Conservation (phyloP, 2,888 invertebrate species). For the Ophion ventricosus region DNA sequence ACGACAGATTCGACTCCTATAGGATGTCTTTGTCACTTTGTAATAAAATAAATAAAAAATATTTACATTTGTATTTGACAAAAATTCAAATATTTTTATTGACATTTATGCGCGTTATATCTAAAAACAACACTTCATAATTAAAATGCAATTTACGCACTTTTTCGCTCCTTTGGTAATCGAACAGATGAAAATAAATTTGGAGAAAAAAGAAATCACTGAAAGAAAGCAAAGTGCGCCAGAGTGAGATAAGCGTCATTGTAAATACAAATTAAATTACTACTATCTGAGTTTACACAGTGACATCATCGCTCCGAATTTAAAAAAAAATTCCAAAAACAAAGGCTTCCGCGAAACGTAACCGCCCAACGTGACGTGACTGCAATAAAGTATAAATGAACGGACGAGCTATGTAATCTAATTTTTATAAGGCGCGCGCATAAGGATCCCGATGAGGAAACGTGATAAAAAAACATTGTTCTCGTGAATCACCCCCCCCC, state of each 20-base stretch:
- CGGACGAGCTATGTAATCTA: neutral
- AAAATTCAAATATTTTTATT: neutral
- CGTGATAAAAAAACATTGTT: neutral
- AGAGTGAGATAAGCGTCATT: neutral
- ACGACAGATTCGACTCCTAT: no score
- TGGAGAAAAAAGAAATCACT: neutral
- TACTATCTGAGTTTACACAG: neutral
- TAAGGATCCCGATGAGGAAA: neutral
- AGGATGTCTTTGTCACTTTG: no score
- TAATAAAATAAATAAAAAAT: no score
- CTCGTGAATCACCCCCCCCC: constrained; percentile 14
- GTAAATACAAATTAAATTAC: neutral
- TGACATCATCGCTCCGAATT: neutral
- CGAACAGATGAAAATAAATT: neutral
- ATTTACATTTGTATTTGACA: no score
- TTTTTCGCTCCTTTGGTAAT: neutral
- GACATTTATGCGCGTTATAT: neutral
- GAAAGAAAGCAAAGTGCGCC: neutral
- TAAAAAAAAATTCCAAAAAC: neutral
- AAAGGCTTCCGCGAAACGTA: neutral
- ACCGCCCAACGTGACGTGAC: neutral
- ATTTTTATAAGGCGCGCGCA: neutral
- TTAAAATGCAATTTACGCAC: no score
- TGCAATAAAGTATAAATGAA: neutral
- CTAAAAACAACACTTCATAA: no score